phyloP scores from a whole-genome alignment of 2,113 vertebrate genomes.

The Galemys pyrenaicus region DNA sequence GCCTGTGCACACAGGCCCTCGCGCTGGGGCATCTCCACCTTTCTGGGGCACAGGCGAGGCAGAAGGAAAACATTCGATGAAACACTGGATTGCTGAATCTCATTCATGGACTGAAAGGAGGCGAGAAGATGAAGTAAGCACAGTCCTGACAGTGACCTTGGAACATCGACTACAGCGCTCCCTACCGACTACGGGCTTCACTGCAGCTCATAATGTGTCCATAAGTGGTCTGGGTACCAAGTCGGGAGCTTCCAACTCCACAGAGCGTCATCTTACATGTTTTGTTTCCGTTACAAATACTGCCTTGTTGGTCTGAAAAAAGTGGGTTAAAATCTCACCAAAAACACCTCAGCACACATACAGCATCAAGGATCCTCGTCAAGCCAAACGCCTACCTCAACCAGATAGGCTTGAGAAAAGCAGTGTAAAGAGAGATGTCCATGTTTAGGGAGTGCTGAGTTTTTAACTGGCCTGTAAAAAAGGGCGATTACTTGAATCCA shows the following conservation, averaged over 20 bases:
- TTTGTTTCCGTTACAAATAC: not conserved
- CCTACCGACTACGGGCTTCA: not conserved
- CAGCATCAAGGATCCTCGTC: not conserved
- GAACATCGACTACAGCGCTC: not conserved
- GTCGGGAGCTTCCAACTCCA: not conserved
- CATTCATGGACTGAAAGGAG: not conserved
- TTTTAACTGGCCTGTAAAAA: conserved; percentile 21
- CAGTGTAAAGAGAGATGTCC: not conserved
- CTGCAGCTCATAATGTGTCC: not conserved
- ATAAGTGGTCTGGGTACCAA: rapidly evolving
- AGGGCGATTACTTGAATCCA: conserved; percentile 1
- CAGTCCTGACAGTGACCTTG: rapidly evolving
- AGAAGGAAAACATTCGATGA: not conserved
- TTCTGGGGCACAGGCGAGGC: not conserved
- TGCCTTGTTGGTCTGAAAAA: not conserved
- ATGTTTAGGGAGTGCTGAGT: not conserved
- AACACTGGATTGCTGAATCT: not conserved
- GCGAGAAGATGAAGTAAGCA: not conserved
- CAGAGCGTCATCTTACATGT: not conserved
- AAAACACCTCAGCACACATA: not conserved
- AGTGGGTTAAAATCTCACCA: not conserved
- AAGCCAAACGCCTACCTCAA: not conserved
- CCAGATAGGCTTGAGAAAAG: not conserved
- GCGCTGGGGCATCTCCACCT: not conserved
- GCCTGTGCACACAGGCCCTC: conserved; percentile 9